Evolutionary conservation across 2,113 vertebrate species (phyloP).

Genomic region (Dolichotis patagonum): DNA sequence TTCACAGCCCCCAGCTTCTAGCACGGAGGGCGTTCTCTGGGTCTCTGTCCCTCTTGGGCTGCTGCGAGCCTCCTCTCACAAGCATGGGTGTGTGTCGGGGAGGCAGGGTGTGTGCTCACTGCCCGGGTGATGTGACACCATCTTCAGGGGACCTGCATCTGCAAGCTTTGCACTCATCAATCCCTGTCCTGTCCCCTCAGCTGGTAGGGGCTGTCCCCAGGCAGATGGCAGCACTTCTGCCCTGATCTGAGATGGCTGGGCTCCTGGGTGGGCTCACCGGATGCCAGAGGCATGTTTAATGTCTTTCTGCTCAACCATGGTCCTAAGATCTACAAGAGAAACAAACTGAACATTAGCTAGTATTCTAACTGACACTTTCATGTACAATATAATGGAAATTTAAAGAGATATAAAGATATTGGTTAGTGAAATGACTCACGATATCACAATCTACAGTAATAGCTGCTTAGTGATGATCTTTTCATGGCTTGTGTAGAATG

Average conservation of each 20-base stretch:
- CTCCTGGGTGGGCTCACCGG: background rate
- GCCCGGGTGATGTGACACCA: fast-evolving
- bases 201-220: background rate
- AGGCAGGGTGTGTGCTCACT: background rate
- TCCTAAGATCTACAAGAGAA: background rate
- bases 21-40: background rate
- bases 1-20: background rate
- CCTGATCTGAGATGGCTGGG: background rate
- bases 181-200: background rate
- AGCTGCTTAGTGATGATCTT: background rate
- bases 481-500: background rate
- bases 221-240: background rate
- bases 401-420: background rate
- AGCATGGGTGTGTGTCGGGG: fast-evolving
- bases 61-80: too few relatives aligned
- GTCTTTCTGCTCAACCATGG: background rate
- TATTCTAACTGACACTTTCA: background rate
- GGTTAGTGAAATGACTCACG: background rate
- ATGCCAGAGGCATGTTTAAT: background rate
- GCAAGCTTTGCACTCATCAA: background rate
- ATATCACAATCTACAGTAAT: background rate
- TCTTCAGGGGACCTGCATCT: background rate
- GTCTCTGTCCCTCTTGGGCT: background rate
- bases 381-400: background rate
- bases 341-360: background rate